Conservation (phyloP, 2,113 vertebrate species). For the Epinephelus lanceolatus region DNA sequence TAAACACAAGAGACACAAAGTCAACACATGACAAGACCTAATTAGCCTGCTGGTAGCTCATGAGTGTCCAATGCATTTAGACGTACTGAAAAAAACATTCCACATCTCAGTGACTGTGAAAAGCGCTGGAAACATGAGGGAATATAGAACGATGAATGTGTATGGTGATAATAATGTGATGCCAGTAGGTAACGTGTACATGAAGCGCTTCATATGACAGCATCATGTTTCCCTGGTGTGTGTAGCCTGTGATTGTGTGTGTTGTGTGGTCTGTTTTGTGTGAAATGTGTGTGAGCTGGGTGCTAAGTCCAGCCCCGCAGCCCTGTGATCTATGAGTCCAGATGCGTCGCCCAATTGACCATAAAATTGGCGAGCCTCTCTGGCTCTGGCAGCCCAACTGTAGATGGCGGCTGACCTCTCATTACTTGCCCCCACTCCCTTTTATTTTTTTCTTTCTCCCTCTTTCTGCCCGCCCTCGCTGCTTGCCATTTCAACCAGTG, state of each 20-base stretch:
- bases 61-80: background rate
- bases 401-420: slow-evolving; percentile 88
- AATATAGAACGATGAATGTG: background rate
- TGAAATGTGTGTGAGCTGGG: slow-evolving; percentile 79
- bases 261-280: slow-evolving; percentile 64
- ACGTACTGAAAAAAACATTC: background rate
- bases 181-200: background rate
- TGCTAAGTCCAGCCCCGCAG: slow-evolving; percentile 85
- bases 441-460: slow-evolving; percentile 17
- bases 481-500: slow-evolving; percentile 80
- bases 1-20: background rate
- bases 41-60: background rate
- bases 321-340: slow-evolving; percentile 92
- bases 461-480: slow-evolving; percentile 69
- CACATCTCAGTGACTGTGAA: slow-evolving; percentile 1
- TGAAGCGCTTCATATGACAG: background rate
- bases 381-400: slow-evolving; percentile 86
- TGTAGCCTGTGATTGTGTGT: slow-evolving; percentile 47
- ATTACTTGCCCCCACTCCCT: slow-evolving; percentile 76
- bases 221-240: slow-evolving; percentile 1
- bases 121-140: background rate
- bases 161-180: background rate
- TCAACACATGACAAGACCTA: background rate
- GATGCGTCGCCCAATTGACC: slow-evolving; percentile 97
- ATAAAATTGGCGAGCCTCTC: slow-evolving; percentile 95